Conservation (phyloP, 2,888 invertebrate genomes). For the Blomia tropicalis region DNA sequence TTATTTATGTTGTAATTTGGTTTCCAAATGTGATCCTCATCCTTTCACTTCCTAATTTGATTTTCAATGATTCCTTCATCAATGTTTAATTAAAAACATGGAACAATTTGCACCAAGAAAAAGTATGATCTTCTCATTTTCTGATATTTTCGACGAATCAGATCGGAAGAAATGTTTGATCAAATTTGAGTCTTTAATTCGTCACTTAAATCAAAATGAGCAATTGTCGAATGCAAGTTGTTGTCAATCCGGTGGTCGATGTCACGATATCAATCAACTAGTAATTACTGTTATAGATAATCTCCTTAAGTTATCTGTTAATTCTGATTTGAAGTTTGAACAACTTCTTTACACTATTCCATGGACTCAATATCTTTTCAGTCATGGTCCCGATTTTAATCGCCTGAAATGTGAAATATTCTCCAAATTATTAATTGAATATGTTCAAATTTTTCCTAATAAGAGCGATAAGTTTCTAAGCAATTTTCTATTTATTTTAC, state of each 20-base stretch:
- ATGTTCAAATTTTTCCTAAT: conserved; percentile 12
- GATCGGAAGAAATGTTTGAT: not conserved
- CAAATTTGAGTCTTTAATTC: conserved; percentile 3
- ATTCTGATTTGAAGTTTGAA: not conserved
- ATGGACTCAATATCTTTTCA: not conserved
- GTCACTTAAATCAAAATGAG: not conserved
- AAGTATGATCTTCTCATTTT: too few relatives aligned
- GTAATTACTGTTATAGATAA: not conserved
- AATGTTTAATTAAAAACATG: too few relatives aligned
- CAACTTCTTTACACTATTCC: not conserved
- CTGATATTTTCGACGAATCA: not conserved
- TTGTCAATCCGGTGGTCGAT: not conserved
- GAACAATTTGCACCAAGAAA: too few relatives aligned
- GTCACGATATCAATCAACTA: not conserved
- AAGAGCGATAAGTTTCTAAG: not conserved
- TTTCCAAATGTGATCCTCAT: too few relatives aligned
- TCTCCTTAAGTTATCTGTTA: not conserved
- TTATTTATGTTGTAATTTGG: too few relatives aligned
- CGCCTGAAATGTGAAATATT: not conserved
- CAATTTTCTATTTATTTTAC: not conserved
- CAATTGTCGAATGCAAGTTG: not conserved
- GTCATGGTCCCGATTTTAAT: not conserved
- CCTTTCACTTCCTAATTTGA: too few relatives aligned
- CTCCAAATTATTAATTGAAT: not conserved
- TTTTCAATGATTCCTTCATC: too few relatives aligned